Conservation (phyloP, 2,797 vertebrate genomes). For the Lagodon rhomboides region DNA sequence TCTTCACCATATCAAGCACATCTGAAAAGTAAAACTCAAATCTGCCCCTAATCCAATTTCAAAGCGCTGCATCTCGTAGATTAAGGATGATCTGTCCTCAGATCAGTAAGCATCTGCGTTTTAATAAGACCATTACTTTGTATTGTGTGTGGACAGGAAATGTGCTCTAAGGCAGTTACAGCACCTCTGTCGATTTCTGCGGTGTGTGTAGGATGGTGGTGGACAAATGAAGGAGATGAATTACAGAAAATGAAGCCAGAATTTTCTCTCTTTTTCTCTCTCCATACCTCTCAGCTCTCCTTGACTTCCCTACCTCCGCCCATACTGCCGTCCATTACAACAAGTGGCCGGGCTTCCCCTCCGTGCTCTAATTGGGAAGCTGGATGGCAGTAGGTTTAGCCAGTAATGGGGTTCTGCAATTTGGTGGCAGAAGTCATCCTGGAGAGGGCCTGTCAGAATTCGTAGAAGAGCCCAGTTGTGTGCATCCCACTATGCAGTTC, state of each 20-base stretch:
- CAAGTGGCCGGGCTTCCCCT: constrained; percentile 68
- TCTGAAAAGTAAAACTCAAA: constrained; percentile 53
- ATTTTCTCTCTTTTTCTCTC: constrained; percentile 17
- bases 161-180: constrained; percentile 1
- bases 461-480: constrained; percentile 63
- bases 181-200: constrained; percentile 16
- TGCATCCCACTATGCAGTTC: constrained; percentile 60
- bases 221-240: constrained; percentile 41
- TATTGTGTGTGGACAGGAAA: constrained; percentile 40
- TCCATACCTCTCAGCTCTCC: constrained; percentile 26
- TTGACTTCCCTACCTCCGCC: constrained; percentile 44
- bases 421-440: constrained; percentile 76
- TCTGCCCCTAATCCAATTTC: constrained; percentile 60
- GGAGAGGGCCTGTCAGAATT: constrained; percentile 79
- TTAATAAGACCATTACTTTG: constrained; percentile 40
- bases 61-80: constrained; percentile 46
- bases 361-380: constrained; percentile 83
- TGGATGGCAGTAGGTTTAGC: constrained; percentile 81
- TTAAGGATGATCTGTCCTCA: constrained; percentile 49
- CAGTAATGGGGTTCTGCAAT: constrained; percentile 83
- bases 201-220: constrained; percentile 2
- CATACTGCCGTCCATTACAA: constrained; percentile 63
- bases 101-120: constrained; percentile 47
- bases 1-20: constrained; percentile 47
- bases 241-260: constrained; percentile 32